Base-by-base conservation (phyloP, 2,797 vertebrate genomes). In the Sphaeramia orbicularis region DNA sequence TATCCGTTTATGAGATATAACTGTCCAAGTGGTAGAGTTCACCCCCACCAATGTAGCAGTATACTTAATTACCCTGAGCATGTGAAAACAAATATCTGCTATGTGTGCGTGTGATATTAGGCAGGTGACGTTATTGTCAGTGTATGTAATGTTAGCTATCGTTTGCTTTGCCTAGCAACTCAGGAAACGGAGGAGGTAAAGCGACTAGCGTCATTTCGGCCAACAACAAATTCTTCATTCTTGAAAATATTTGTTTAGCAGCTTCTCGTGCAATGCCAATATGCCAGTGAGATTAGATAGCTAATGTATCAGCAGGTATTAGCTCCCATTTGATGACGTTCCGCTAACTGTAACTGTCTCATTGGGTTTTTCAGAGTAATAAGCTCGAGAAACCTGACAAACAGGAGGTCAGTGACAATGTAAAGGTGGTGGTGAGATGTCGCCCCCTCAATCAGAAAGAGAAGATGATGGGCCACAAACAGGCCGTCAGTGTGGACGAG, bases 351-450 rank as follows among this genome's bases (percentile, higher is more conserved):
- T 32, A 32, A 8, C 30, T 7, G 30, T 32, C 30, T 32, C 5
- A 32, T 32, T 32, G 3, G 30, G 30, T 21, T 18, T 61, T 37
- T 2, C 71, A 97, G 96, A 96, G 93, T 86, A 95, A 94, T 89
- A 98, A 96, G 88, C 63, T 82, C 40, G 97, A 97, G 75, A 98
- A 95, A 84, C 87, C 81, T 10, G 96, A 97, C 55, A 96, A 88
- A 72, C 86, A 85, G 0, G 98, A 99, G 76, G 95, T 94, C 83
- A 96, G 94, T 4, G 98, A 99, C 71, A 99, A 97, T 45, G 98
- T 99, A 50, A 99, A 98, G 82, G 98, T 99, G 18, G 98, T 99
- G 30, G 98, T 99, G 72, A 92, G 98, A 85, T 99, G 98, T 83
- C 96, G 98, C 44, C 98, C 98, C 0, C 92, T 99, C 55, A 99